Conservation (phyloP, 1,140 invertebrate species). For the Brachionus manjavacas region DNA sequence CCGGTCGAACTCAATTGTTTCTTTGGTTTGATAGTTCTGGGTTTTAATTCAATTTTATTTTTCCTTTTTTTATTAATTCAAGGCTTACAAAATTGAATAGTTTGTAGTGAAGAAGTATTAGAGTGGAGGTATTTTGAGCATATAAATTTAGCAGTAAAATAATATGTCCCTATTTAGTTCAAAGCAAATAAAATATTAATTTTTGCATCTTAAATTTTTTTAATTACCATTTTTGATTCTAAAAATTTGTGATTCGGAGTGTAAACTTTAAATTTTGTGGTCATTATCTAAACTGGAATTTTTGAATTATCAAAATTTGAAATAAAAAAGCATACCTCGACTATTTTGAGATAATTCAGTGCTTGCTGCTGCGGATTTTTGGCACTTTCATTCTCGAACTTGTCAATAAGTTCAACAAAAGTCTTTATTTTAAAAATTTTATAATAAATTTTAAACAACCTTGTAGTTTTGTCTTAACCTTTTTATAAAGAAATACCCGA, state of each 20-base stretch:
- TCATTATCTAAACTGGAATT: neutral
- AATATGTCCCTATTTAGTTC: neutral
- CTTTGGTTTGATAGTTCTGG: neutral
- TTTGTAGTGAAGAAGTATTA: conserved; percentile 22
- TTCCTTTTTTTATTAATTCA: too few relatives aligned
- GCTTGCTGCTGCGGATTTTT: neutral
- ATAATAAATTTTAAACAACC: too few relatives aligned
- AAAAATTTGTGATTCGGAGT: conserved; percentile 6
- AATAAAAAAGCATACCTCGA: neutral
- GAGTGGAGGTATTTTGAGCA: neutral
- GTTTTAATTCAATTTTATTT: neutral
- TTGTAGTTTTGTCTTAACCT: too few relatives aligned
- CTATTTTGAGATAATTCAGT: neutral
- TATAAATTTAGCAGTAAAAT: neutral
- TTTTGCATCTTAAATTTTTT: neutral
- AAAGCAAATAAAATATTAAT: neutral
- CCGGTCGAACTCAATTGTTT: neutral
- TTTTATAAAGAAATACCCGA: too few relatives aligned
- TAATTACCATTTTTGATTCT: conserved; percentile 3
- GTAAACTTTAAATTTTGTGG: neutral
- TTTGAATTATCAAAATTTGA: neutral
- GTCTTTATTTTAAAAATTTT: neutral
- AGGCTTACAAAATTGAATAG: conserved; percentile 39
- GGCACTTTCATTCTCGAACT: conserved; percentile 5
- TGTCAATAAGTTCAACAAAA: conserved; percentile 15